Evolutionary conservation across 2,113 vertebrate genomes (phyloP).

Genomic region (Argyrosomus japonicus): DNA sequence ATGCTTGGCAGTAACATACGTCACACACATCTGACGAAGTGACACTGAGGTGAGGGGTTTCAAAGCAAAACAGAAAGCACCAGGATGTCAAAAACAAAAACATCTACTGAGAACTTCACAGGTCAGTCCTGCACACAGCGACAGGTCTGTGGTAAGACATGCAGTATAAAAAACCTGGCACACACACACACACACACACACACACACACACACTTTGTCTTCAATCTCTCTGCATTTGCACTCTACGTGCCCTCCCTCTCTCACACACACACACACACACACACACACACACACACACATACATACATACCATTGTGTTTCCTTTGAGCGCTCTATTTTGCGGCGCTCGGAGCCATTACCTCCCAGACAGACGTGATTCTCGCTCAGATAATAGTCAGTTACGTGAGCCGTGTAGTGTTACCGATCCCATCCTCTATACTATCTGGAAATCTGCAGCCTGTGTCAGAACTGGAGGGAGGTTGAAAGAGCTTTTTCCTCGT

Average conservation of each 20-base stretch:
- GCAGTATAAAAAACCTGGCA: conserved; percentile 39
- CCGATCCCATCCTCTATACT: conserved; percentile 29
- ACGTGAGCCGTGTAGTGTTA: conserved; percentile 42
- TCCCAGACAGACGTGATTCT: conserved; percentile 42
- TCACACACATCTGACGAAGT: neutral
- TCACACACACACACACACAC: too few relatives aligned
- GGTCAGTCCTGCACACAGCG: neutral
- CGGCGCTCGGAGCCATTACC: conserved; percentile 19
- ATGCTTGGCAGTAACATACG: too few relatives aligned
- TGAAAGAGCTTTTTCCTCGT: neutral
- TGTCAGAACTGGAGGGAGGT: conserved; percentile 7
- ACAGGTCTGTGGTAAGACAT: conserved; percentile 12
- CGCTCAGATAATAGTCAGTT: conserved; percentile 33
- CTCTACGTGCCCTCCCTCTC: neutral
- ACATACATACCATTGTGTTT: neutral
- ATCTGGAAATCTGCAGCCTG: conserved; percentile 30
- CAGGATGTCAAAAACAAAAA: neutral
- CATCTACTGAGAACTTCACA: neutral
- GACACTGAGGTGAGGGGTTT: too few relatives aligned
- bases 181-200: conserved; percentile 17
- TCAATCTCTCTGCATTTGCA: conserved; percentile 25
- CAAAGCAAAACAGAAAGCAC: neutral
- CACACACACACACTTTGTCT: neutral
- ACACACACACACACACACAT: neutral
- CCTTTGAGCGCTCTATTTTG: conserved; percentile 28